Evolutionary conservation across 2,888 invertebrate species (phyloP), one percentile per base, ranked within the genome.

Genomic region (Apodemia hepburni): DNA sequence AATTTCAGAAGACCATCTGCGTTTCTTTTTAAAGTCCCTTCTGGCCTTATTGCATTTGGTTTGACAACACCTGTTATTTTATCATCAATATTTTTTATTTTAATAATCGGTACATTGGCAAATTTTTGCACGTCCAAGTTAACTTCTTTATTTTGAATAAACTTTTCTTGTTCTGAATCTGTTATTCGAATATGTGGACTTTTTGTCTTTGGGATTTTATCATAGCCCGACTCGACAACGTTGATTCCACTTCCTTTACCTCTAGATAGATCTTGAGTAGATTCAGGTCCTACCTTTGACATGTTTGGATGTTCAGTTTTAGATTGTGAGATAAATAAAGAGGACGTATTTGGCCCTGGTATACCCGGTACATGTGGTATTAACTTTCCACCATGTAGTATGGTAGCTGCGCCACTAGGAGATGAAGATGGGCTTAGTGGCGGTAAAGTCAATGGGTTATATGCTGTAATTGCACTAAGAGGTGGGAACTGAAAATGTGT

Each of bases 351-450:
- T 3, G 97, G 97, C 11, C 97, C 97, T 0, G 97, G 97, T 83
- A 97, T 97, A 15, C 97, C 97, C 7, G 97, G 97, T 12, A 97
- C 97, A 80, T 96, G 95, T 0, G 97, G 95, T 75, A 97, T 95
- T n/a, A 95, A 85, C 80, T 96, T 96, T 27, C 95, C 96, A 17
- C 92, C 93, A 71, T 94, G 94, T 58, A 94, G 79, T 67, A 94
- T 94, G 35, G 93, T 93, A n/a, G 93, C 88, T 57, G 94, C 92
- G 12, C 93, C 94, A 68, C 94, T 93, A 51, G 94, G 88, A 63
- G 88, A 83, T 64, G 79, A 69, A 12, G 82, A 81, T 54, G 87
- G 89, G 70, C 86, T 86, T 33, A 93, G 77, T 12, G 93, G 93
- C 27, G 93, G 94, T 70, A 95, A 81, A 5, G 95, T 95, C 63